Percentiles rank a stretch among this genome's conserved stretches.
Conservation (phyloP, 2,888 invertebrate genomes). For the Mylabris sibirica region DNA sequence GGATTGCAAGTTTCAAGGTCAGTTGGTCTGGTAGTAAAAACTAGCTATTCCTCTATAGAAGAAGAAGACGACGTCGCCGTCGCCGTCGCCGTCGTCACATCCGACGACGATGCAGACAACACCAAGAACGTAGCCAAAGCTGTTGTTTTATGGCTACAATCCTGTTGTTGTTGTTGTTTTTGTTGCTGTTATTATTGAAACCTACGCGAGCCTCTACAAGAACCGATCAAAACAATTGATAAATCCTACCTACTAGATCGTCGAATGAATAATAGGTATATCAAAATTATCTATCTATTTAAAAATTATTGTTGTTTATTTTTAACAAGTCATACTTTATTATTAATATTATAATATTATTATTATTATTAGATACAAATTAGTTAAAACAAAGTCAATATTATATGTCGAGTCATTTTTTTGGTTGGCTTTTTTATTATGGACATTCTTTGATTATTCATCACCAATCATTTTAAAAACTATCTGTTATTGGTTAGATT, state of each 20-base stretch:
- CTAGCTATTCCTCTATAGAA: slow-evolving; percentile 32
- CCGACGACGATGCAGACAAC: background rate
- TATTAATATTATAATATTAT: too few species aligned
- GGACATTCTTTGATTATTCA: background rate
- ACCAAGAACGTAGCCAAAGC: background rate
- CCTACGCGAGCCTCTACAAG: background rate
- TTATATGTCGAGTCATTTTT: background rate
- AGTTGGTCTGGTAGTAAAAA: slow-evolving; percentile 35
- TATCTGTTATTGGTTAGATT: background rate
- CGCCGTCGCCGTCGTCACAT: background rate
- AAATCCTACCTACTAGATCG: background rate
- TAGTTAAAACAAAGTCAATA: too few species aligned
- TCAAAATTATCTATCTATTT: background rate
- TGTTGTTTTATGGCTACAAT: background rate
- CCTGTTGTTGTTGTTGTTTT: slow-evolving; percentile 2
- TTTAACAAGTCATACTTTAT: background rate
- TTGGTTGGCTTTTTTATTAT: background rate
- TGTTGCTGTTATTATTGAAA: background rate
- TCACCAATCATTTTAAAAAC: background rate
- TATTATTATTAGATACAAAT: too few species aligned
- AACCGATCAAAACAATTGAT: slow-evolving; percentile 4
- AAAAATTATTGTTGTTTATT: too few species aligned
- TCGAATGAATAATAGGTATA: slow-evolving; percentile 1
- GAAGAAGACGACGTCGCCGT: background rate
- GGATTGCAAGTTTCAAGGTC: slow-evolving; percentile 31